Evolutionary conservation across 1,140 invertebrate species (phyloP), one percentile per base, ranked within the genome.

Genomic region (Lucilia cuprina): DNA sequence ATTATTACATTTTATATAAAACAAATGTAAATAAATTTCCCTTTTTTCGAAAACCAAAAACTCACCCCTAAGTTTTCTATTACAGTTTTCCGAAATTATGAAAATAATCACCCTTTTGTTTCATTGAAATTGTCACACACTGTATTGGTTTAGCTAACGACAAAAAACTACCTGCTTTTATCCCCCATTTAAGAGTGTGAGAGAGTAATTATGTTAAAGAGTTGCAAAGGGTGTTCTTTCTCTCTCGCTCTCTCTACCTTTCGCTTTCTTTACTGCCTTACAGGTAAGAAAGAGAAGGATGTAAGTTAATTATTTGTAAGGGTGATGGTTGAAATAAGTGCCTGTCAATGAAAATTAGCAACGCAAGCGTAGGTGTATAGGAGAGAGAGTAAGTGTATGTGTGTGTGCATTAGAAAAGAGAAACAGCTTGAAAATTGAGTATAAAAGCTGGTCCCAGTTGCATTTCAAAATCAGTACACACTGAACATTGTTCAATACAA

Each of bases 391-490:
- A 34, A n/a, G 21, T 30, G 19, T 35, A 49, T 47, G 19, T 25
- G 25, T 3, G 25, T 30, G 25, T 30, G 25, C 25, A 30, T 30
- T 30, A 30, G 25, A 30, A n/a, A n/a, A 30, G 25, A 13, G 60
- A 86, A 83, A 82, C 83, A 83, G 84, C 83, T 84, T 84, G 83
- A 85, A 10, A 55, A 35, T 21, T 65, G 83, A 82, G 85, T 90
- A 90, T 90, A 90, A 86, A 90, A 88, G 85, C 85, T 85, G 21
- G 74, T 10, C 77, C 83, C 30, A 70, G 35, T 74, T 84, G 8
- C 80, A 75, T 84, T 82, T 86, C 74, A 85, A 87, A 88, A 87
- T 89, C 88, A 90, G 89, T 88, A 86, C 85, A 83, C 86, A 85
- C 17, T 25, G 34, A 83, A 14, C 82, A 35, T 35, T 83, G 55